Base-by-base conservation (phyloP, 2,113 vertebrate genomes). In the Tauraco erythrolophus region DNA sequence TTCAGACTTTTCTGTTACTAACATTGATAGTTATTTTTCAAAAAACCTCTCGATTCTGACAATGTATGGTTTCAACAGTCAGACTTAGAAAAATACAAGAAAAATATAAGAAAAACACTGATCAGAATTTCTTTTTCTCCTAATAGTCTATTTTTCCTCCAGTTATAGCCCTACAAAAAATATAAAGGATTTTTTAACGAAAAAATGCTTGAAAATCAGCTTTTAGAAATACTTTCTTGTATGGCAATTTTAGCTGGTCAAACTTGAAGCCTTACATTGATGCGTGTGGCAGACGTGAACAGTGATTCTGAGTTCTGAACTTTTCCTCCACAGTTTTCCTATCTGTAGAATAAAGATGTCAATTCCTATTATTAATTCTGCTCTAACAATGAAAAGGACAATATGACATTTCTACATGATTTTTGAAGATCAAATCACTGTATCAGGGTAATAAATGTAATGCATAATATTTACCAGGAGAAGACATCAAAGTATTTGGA, bases 351-450 rank as follows among this genome's bases (percentile, higher is more conserved):
- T 74, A 80, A 90, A 88, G 56, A 76, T 86, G 50, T 58, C 54
- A 93, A 50, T 61, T 90, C 23, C 12, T 74, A 51, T 93, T 83
- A 88, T 66, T 88, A 86, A 88, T 94, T 70, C 54, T 88, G 14
- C 43, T 93, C 17, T 68, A 90, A 56, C 9, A 78, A 60, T 88
- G 60, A 88, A 45, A 93, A 79, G 16, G 39, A 77, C 19, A 71
- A 89, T 65, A 37, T 51, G 64, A 70, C 22, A 80, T 69, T 93
- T 88, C 70, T 64, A 48, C 30, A 72, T 18, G 27, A 79, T 74
- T 88, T 92, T 86, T 91, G 41, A 78, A 81, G 56, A 66, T 9
- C 8, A 84, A 93, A 64, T 70, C 25, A 14, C 4, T 35, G 6
- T 39, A 56, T 76, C 27, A 19, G 31, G 3, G 10, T 61, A 79